Evolutionary conservation across 1,140 invertebrate species (phyloP).

Genomic region (Aphelenchoides besseyi): DNA sequence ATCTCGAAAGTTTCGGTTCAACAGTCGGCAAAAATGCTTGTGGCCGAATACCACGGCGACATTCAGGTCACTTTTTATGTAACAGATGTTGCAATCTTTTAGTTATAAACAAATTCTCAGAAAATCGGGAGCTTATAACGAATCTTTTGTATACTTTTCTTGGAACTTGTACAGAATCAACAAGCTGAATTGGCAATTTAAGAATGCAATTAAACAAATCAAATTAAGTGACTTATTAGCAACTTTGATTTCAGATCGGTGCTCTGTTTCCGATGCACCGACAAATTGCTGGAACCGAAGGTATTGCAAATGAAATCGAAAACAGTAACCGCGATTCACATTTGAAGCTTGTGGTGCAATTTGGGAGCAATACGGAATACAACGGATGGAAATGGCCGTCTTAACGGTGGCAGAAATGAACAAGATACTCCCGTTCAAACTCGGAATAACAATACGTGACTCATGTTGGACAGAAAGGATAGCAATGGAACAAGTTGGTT

Average conservation of each 20-base stretch:
- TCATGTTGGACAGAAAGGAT: slow-evolving; percentile 77
- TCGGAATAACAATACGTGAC: slow-evolving; percentile 76
- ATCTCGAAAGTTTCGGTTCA: slow-evolving; percentile 61
- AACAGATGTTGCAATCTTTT: not conserved
- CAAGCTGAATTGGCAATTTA: not conserved
- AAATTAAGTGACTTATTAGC: not conserved
- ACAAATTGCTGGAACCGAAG: slow-evolving; percentile 67
- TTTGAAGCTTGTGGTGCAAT: slow-evolving; percentile 66
- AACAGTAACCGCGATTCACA: not conserved
- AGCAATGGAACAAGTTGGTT: slow-evolving; percentile 70
- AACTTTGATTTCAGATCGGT: slow-evolving; percentile 66
- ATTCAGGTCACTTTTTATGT: slow-evolving; percentile 50
- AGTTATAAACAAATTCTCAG: not conserved
- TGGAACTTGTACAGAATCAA: no score
- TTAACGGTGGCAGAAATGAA: slow-evolving; percentile 69
- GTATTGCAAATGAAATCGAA: slow-evolving; percentile 61
- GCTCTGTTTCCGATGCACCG: slow-evolving; percentile 74
- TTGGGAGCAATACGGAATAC: slow-evolving; percentile 72
- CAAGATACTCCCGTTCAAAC: slow-evolving; percentile 67
- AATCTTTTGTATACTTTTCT: no score
- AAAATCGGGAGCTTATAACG: no score
- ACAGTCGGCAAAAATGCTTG: slow-evolving; percentile 60
- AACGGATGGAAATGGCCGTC: slow-evolving; percentile 73
- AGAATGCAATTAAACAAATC: not conserved
- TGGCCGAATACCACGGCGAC: slow-evolving; percentile 61